Evolutionary conservation across 1,140 invertebrate genomes (phyloP), one percentile per base, ranked within the genome.

Genomic region (Drosophila subobscura): DNA sequence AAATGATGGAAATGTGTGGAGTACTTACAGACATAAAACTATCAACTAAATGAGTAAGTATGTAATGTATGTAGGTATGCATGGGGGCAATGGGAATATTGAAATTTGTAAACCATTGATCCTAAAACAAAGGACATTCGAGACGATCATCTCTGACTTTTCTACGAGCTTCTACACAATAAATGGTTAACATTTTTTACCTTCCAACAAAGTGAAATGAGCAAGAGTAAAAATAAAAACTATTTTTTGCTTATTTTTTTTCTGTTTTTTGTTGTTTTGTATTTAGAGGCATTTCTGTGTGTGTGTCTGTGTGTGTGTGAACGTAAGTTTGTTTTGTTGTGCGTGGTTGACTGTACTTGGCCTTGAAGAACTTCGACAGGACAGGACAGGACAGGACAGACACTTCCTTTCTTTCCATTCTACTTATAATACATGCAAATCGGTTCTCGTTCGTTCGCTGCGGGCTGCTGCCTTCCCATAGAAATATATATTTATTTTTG

Each of bases 401-500:
- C 33, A 37, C 33, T 12, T 3, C 10, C 33, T 20, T 20, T 20
- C 33, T 12, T 10, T 29, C 27, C 10, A 1, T 20, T 20, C 10
- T 33, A 23, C 52, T 27, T 75, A 58, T 72, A 72, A 63, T 79
- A 77, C 63, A 63, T 76, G 65, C 63, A 83, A 75, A 79, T 75
- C 45, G 50, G 52, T 58, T 65, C 27, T 14, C 29, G 50, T 49
- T 22, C 64, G 22, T 57, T 47, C 41, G 29, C 33, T 77, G 50
- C 53, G 66, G 51, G 40, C 22, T 66, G 40, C 22, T 66, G 55
- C 55, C 50, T 49, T 50, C 61, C 67, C 70, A 70, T 83, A 81
- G 73, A 81, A 77, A 83, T 78, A 83, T 81, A 79, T 55, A 59
- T n/a, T n/a, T 55, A 46, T 55, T 16, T 55, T 20, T 72, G 20